Percentiles rank a stretch among this genome's conserved stretches.
Evolutionary conservation across 2,888 invertebrate species (phyloP).

Genomic region (Drosophila histrio): DNA sequence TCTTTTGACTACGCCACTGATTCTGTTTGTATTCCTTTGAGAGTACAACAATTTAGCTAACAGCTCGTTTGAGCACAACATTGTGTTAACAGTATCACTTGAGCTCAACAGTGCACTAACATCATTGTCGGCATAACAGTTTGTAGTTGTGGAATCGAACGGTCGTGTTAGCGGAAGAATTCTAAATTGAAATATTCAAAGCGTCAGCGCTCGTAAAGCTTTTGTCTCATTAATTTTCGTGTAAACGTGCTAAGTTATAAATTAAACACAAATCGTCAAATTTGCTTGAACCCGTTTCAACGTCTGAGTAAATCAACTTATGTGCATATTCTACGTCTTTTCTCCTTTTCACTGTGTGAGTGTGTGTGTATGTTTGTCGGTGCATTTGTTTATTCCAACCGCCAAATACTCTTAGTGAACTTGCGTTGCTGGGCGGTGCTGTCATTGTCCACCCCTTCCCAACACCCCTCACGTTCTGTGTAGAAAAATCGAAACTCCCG

Average conservation of each 20-base stretch:
- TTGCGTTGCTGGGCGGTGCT: conserved; percentile 58
- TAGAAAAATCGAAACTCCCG: conserved; percentile 62
- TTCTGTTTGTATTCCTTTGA: not conserved
- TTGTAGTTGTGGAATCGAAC: conserved; percentile 39
- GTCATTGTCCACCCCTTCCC: conserved; percentile 31
- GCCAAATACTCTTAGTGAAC: conserved; percentile 46
- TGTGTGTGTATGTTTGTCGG: conserved; percentile 15
- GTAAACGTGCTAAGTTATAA: conserved; percentile 49
- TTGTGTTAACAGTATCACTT: conserved; percentile 24
- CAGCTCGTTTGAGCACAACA: conserved; percentile 19
- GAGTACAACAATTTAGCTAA: conserved; percentile 1
- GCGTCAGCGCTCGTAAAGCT: conserved; percentile 31
- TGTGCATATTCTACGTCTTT: conserved; percentile 6
- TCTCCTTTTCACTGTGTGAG: conserved; percentile 1
- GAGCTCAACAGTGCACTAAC: conserved; percentile 28
- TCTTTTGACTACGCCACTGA: conserved; percentile 17
- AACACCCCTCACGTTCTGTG: conserved; percentile 1
- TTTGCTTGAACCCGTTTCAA: conserved; percentile 15
- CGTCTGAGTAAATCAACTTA: conserved; percentile 17
- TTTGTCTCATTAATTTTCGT: conserved; percentile 23
- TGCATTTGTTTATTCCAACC: conserved; percentile 55
- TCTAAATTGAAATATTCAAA: conserved; percentile 25
- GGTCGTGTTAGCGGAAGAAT: conserved; percentile 47
- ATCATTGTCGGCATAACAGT: conserved; percentile 36
- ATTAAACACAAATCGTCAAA: conserved; percentile 35